Percentiles rank a stretch among this genome's conserved stretches.
These are phyloP conservation scores for Sebastes jordani DNA, from an alignment of 2,797 vertebrate genomes.

Conservation along the genomic window DNA sequence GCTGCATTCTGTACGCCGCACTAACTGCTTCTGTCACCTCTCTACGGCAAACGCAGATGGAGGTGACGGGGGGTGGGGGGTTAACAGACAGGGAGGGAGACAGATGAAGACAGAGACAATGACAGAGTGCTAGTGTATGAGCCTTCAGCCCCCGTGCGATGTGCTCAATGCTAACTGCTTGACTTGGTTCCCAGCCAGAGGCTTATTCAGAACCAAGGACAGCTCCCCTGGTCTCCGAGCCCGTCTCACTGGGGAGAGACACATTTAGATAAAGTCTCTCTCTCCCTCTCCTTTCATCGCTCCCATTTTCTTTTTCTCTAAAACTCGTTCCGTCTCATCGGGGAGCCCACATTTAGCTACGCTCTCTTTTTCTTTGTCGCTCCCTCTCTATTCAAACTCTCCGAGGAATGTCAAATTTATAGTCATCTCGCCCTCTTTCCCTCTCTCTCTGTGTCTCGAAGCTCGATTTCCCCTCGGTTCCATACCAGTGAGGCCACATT, in stretches of 20 bases:
- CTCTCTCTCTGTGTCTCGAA: conserved; percentile 27
- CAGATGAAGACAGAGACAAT: conserved; percentile 49
- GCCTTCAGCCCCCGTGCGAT: conserved; percentile 33
- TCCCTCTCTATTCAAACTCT: conserved; percentile 58
- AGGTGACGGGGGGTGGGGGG: not conserved
- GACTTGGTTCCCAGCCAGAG: conserved; percentile 65
- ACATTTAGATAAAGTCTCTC: conserved; percentile 68
- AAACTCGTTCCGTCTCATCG: conserved; percentile 48
- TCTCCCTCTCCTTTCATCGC: conserved; percentile 19
- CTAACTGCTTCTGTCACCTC: conserved; percentile 29
- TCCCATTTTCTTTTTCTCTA: conserved; percentile 54
- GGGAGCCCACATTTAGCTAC: conserved; percentile 69
- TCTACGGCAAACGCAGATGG: not conserved
- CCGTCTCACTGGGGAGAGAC: conserved; percentile 53
- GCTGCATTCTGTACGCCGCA: not conserved
- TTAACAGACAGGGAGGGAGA: conserved; percentile 20
- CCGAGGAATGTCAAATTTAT: conserved; percentile 68
- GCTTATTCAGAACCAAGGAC: conserved; percentile 75
- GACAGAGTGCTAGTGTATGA: conserved; percentile 45
- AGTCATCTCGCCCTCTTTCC: conserved; percentile 50
- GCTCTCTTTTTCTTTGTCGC: conserved; percentile 57
- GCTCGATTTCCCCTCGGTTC: conserved; percentile 57
- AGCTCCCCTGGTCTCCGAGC: conserved; percentile 61
- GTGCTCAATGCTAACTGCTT: conserved; percentile 69
- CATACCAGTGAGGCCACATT: conserved; percentile 58